These are phyloP conservation scores for Syngnathus scovelli DNA, from an alignment of 2,113 vertebrate genomes.

Conservation along the genomic window DNA sequence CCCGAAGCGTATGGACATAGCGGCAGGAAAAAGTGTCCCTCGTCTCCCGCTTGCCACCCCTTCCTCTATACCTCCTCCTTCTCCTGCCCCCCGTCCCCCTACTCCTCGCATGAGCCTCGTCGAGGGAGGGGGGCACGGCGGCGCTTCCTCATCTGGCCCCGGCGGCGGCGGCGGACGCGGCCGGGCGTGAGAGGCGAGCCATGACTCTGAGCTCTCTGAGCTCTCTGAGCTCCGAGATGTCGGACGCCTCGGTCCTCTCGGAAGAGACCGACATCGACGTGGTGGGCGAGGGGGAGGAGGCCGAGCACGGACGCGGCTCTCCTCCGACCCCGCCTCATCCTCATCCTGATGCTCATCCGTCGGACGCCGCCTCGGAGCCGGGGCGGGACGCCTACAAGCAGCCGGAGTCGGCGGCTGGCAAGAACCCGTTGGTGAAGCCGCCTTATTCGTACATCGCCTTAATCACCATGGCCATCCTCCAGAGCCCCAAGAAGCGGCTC, in stretches of 20 bases:
- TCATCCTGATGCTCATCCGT: neutral
- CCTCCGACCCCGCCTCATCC: constrained; percentile 33
- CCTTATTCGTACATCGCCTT: constrained; percentile 93
- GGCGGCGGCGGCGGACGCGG: constrained; percentile 62
- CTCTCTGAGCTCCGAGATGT: constrained; percentile 89
- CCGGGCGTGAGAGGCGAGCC: constrained; percentile 65
- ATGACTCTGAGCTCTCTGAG: constrained; percentile 85
- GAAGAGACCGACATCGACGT: constrained; percentile 94
- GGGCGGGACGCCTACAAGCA: constrained; percentile 68
- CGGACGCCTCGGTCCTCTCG: constrained; percentile 84
- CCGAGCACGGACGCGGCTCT: constrained; percentile 63
- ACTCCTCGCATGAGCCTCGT: constrained; percentile 59
- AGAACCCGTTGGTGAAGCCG: constrained; percentile 85
- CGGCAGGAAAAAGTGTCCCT: constrained; percentile 30
- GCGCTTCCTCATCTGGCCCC: constrained; percentile 50
- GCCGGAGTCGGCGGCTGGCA: constrained; percentile 57
- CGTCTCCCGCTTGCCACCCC: constrained; percentile 40
- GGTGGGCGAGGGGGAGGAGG: constrained; percentile 85
- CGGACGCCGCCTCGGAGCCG: constrained; percentile 51
- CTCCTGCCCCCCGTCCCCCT: constrained; percentile 43
- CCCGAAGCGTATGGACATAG: constrained; percentile 59
- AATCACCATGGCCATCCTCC: constrained; percentile 92
- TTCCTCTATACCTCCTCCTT: constrained; percentile 46
- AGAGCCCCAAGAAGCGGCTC: constrained; percentile 88
- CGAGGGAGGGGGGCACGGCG: constrained; percentile 53